Evolutionary conservation across 2,888 invertebrate genomes (phyloP).

Genomic region (Drosophila atroscutellata): DNA sequence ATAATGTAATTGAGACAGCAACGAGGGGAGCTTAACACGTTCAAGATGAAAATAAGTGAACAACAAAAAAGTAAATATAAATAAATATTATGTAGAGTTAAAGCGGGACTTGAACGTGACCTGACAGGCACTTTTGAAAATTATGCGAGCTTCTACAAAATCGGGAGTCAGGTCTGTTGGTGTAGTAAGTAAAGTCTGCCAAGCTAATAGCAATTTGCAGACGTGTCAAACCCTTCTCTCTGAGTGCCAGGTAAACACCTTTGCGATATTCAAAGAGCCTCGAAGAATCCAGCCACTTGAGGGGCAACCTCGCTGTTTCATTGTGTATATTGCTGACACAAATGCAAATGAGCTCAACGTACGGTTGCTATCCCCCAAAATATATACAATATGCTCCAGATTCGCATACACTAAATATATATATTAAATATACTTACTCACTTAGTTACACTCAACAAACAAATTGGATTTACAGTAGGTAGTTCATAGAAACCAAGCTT

Average conservation of each 20-base stretch:
- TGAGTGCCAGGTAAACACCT: conserved; percentile 38
- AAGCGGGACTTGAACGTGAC: conserved; percentile 21
- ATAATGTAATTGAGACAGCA: conserved; percentile 70
- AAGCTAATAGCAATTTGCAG: conserved; percentile 31
- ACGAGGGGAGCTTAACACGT: conserved; percentile 46
- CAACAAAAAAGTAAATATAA: conserved; percentile 26
- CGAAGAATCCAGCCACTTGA: conserved; percentile 5
- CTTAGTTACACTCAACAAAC: not conserved
- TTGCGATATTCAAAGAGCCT: conserved; percentile 9
- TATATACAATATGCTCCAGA: conserved; percentile 52
- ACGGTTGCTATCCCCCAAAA: conserved; percentile 22
- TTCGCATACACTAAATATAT: not conserved
- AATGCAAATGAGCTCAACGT: conserved; percentile 65
- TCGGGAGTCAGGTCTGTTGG: conserved; percentile 12
- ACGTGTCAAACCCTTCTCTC: conserved; percentile 61
- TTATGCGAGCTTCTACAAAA: conserved; percentile 30
- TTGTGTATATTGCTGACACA: conserved; percentile 38
- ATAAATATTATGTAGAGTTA: conserved; percentile 37
- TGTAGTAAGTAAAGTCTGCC: conserved; percentile 2
- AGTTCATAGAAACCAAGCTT: not conserved
- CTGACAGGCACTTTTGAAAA: conserved; percentile 44
- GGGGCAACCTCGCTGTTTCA: not conserved
- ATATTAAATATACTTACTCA: conserved; percentile 6
- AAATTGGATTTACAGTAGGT: not conserved
- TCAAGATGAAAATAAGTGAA: conserved; percentile 20